Percentiles rank a stretch among this genome's conserved stretches.
phyloP scores from a whole-genome alignment of 2,113 vertebrate species.

The Oncorhynchus clarkii region DNA sequence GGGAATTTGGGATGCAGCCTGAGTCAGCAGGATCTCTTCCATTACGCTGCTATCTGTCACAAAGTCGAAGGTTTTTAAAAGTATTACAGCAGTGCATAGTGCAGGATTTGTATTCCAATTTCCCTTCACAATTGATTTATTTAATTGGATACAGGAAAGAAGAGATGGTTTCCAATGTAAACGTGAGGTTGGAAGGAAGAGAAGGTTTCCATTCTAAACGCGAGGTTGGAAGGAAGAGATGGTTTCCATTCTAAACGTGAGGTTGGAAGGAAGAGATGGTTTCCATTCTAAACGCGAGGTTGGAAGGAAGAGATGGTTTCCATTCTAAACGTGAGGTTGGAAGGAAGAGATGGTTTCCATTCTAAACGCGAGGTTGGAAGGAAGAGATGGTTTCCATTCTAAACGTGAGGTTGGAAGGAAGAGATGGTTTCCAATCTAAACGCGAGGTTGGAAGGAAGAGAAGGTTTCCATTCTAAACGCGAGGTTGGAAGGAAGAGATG shows the following conservation, averaged over 20 bases:
- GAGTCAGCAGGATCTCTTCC: slow-evolving; percentile 4
- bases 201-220: background rate
- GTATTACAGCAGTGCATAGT: slow-evolving; percentile 23
- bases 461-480: too few relatives aligned
- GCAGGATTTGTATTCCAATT: slow-evolving; percentile 9
- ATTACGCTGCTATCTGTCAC: slow-evolving; percentile 19
- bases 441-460: too few relatives aligned
- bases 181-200: background rate
- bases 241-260: background rate
- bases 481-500: too few relatives aligned
- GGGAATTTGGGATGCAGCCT: background rate
- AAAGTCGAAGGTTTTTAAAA: slow-evolving; percentile 12
- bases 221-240: background rate
- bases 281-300: background rate
- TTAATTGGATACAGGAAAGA: slow-evolving; percentile 25
- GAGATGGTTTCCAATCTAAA: background rate
- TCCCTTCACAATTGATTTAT: slow-evolving; percentile 24
- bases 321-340: background rate
- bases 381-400: background rate
- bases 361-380: background rate
- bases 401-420: background rate
- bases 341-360: background rate
- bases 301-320: too few relatives aligned
- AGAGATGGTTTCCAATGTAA: background rate
- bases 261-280: background rate